phyloP scores from a whole-genome alignment of 2,113 vertebrate species.

The Onychostruthus taczanowskii region DNA sequence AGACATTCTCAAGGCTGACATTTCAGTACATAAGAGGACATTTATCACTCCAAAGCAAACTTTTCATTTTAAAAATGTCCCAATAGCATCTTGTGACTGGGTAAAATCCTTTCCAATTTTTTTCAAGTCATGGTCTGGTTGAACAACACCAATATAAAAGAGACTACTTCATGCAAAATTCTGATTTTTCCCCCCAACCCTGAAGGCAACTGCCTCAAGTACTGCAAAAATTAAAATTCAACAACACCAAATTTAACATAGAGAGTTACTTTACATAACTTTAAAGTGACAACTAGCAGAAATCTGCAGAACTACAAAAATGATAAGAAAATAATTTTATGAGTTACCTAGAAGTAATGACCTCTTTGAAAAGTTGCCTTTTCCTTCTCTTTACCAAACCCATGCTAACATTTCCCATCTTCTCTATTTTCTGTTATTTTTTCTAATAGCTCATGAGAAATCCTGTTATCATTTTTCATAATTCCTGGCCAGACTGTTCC shows the following conservation, averaged over 20 bases:
- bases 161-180: background rate
- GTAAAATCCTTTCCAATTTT: background rate
- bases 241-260: background rate
- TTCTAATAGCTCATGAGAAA: background rate
- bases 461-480: background rate
- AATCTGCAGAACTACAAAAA: background rate
- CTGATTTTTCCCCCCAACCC: background rate
- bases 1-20: background rate
- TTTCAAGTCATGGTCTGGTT: background rate
- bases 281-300: background rate
- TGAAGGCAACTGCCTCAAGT: slow-evolving; percentile 7
- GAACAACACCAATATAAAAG: background rate
- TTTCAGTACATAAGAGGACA: background rate
- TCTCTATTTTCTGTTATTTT: background rate
- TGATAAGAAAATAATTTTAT: background rate
- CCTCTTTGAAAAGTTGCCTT: background rate
- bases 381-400: background rate
- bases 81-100: background rate
- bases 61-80: background rate
- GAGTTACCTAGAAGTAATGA: background rate
- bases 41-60: background rate
- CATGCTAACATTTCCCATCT: background rate
- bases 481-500: background rate
- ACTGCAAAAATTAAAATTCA: background rate
- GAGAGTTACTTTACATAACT: background rate